These are phyloP conservation scores for Metaphire vulgaris DNA, from an alignment of 1,140 invertebrate genomes.

Conservation along the genomic window DNA sequence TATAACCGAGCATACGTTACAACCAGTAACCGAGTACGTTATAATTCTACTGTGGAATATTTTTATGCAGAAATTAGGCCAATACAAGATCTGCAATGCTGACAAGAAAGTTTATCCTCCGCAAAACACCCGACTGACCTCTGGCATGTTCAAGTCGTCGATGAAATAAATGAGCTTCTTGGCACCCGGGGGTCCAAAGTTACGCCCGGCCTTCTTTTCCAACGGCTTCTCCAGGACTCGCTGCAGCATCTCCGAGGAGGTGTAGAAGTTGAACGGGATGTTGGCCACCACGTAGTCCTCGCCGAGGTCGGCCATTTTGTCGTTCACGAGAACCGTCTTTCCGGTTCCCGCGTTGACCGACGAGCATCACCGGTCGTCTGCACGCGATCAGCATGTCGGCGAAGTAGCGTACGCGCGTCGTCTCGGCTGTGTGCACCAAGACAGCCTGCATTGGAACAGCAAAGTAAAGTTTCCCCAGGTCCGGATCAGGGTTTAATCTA, in stretches of 20 bases:
- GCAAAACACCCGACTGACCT: constrained; percentile 58
- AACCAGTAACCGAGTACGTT: no score
- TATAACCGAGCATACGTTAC: no score
- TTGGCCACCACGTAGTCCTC: constrained; percentile 83
- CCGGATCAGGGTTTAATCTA: no score
- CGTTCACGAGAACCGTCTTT: constrained; percentile 60
- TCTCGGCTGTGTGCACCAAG: constrained; percentile 88
- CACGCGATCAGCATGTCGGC: constrained; percentile 80
- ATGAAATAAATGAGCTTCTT: constrained; percentile 93
- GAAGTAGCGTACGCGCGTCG: constrained; percentile 80
- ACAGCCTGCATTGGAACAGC: constrained; percentile 60
- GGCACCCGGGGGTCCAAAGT: constrained; percentile 88
- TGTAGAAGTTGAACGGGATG: constrained; percentile 94
- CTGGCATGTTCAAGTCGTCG: constrained; percentile 97
- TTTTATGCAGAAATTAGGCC: no score
- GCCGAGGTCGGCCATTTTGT: constrained; percentile 71
- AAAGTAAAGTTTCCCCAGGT: no score
- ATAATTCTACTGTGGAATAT: no score
- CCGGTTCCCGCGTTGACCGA: constrained; percentile 70
- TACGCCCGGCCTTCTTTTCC: constrained; percentile 92
- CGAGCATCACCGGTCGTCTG: constrained; percentile 84
- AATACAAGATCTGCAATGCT: no score
- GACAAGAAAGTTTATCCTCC: no score
- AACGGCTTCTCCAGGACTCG: constrained; percentile 89
- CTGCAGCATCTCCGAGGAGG: constrained; percentile 91